These are phyloP conservation scores for Agonopterix alstromeriana DNA, from an alignment of 2,888 invertebrate genomes.

Conservation along the genomic window DNA sequence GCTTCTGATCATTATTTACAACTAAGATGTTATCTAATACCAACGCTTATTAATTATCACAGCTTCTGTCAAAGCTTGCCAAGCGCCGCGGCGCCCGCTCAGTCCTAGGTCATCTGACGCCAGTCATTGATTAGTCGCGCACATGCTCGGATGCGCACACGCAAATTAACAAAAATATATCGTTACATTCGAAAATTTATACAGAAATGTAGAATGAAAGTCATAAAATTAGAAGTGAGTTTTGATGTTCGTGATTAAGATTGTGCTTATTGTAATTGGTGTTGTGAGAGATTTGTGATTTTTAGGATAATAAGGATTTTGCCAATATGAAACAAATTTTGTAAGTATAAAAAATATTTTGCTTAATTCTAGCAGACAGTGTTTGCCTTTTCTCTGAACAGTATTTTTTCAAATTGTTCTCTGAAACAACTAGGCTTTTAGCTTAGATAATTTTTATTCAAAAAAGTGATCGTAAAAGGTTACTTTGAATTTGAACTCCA, in stretches of 20 bases:
- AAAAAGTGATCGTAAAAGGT: too few relatives aligned
- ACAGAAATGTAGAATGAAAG: background rate
- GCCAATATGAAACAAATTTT: constrained; percentile 25
- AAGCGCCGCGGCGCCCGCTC: constrained; percentile 5
- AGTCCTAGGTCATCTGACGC: background rate
- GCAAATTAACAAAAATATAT: constrained; percentile 3
- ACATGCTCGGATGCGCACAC: constrained; percentile 4
- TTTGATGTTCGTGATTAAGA: background rate
- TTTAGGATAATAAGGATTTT: constrained; percentile 3
- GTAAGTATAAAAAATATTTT: constrained; percentile 19
- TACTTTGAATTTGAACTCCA: too few relatives aligned
- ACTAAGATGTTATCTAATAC: too few relatives aligned
- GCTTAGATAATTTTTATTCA: too few relatives aligned
- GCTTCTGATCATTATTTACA: too few relatives aligned
- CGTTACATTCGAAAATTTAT: background rate
- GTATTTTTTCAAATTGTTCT: too few relatives aligned
- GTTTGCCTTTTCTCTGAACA: too few relatives aligned
- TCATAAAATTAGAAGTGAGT: background rate
- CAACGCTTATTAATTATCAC: background rate
- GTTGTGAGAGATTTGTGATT: constrained; percentile 6
- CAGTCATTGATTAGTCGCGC: constrained; percentile 10
- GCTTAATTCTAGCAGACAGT: too few relatives aligned
- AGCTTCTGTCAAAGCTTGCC: constrained; percentile 9
- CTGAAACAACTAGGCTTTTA: too few relatives aligned
- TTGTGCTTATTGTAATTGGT: background rate